phyloP scores from a whole-genome alignment of 2,113 vertebrate species.

The Onychorhynchus coronatus region DNA sequence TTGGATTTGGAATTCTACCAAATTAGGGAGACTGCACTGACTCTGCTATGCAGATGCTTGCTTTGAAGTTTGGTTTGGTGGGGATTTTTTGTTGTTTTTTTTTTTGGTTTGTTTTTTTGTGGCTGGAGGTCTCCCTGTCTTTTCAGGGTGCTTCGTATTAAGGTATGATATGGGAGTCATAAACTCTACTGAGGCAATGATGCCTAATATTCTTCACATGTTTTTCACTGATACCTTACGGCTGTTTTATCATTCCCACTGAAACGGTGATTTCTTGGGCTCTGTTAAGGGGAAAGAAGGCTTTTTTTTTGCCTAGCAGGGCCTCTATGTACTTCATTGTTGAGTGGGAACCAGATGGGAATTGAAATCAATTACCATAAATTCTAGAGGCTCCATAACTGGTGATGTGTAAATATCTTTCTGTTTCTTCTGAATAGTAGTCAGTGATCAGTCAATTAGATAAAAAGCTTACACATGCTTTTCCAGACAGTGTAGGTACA shows the following conservation, averaged over 20 bases:
- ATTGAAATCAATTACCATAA: conserved; percentile 67
- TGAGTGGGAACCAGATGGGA: conserved; percentile 71
- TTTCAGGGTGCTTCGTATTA: conserved; percentile 49
- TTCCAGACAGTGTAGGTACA: conserved; percentile 62
- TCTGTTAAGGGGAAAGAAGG: conserved; percentile 23
- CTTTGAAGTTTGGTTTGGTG: conserved; percentile 64
- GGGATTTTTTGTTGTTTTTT: too few species aligned
- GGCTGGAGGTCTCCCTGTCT: conserved; percentile 24
- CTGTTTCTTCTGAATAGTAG: conserved; percentile 68
- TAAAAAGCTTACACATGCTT: conserved; percentile 62
- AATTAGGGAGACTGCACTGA: conserved; percentile 58
- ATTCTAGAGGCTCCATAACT: conserved; percentile 61
- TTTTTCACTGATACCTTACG: conserved; percentile 62
- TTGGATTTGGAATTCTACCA: conserved; percentile 56
- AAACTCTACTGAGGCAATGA: conserved; percentile 49
- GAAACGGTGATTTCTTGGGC: conserved; percentile 50
- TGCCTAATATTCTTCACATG: conserved; percentile 62
- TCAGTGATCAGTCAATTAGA: conserved; percentile 69
- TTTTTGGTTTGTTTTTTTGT: not conserved
- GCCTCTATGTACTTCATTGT: conserved; percentile 51
- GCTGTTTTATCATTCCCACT: conserved; percentile 39
- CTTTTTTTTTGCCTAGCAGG: conserved; percentile 36
- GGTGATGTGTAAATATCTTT: conserved; percentile 68
- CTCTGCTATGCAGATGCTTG: conserved; percentile 69
- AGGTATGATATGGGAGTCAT: conserved; percentile 55